Conservation (phyloP, 1,140 invertebrate genomes). For the Hesperophylax magnus region DNA sequence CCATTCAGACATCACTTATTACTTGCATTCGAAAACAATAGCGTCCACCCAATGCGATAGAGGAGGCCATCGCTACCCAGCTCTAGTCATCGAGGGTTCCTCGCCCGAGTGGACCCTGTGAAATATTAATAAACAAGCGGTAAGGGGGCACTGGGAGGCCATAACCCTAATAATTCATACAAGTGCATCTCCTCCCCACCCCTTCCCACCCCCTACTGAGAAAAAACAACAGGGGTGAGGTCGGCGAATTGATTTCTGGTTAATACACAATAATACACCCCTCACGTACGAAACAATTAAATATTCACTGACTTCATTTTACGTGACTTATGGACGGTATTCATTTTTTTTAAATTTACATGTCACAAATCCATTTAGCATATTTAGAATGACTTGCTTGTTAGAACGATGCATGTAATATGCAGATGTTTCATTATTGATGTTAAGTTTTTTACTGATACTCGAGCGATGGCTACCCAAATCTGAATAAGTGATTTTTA, state of each 20-base stretch:
- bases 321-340: neutral
- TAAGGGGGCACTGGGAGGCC: slow-evolving; percentile 48
- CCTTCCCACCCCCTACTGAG: neutral
- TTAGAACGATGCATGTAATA: no score
- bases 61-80: neutral
- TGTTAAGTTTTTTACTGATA: no score
- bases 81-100: slow-evolving; percentile 1
- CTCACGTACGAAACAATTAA: neutral
- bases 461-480: no score
- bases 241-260: slow-evolving; percentile 37
- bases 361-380: no score
- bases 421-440: no score
- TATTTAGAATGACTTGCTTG: no score
- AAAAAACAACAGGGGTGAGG: slow-evolving; percentile 29
- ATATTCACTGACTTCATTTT: slow-evolving; percentile 25
- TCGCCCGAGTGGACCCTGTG: slow-evolving; percentile 53
- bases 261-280: slow-evolving; percentile 30
- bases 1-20: slow-evolving; percentile 28
- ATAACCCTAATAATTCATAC: slow-evolving; percentile 54
- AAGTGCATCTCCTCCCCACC: slow-evolving; percentile 26
- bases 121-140: slow-evolving; percentile 57
- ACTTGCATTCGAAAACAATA: neutral
- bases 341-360: neutral
- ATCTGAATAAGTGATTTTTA: no score
- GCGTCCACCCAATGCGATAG: slow-evolving; percentile 10